Percentiles rank a stretch among this genome's conserved stretches.
phyloP scores from a whole-genome alignment of 2,113 vertebrate genomes.

The Loxodonta africana region DNA sequence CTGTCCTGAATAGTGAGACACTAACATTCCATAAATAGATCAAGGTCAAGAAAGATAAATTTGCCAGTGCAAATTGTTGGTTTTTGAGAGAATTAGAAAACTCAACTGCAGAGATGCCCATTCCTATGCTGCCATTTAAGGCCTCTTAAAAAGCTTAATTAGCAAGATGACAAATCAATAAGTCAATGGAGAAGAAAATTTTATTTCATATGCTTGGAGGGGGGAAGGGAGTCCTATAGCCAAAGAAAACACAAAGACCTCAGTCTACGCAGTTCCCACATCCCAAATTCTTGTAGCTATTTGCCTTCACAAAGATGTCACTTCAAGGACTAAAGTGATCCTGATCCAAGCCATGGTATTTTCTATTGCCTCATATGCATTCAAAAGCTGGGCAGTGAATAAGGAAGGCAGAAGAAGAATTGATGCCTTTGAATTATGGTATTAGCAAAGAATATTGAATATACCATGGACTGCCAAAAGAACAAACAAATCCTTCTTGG shows the following conservation, averaged over 20 bases:
- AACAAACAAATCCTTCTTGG: no score
- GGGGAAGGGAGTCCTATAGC: not conserved
- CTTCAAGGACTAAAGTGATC: no score
- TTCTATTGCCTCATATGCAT: no score
- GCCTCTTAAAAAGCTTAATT: constrained; percentile 19
- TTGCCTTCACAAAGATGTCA: not conserved
- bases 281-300: not conserved
- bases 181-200: not conserved
- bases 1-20: not conserved
- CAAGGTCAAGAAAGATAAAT: constrained; percentile 55
- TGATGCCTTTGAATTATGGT: no score
- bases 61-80: constrained; percentile 40
- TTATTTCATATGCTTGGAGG: not conserved
- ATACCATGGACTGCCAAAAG: no score
- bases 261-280: not conserved
- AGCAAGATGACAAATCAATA: constrained; percentile 55
- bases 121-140: not conserved
- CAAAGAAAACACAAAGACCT: constrained; percentile 36
- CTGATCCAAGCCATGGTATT: no score
- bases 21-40: constrained; percentile 24
- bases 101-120: not conserved
- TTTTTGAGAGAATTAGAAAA: not conserved
- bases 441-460: no score
- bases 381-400: no score
- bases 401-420: no score